Evolutionary conservation across 2,797 vertebrate species (phyloP).

Genomic region (Chaenodraco wilsoni): DNA sequence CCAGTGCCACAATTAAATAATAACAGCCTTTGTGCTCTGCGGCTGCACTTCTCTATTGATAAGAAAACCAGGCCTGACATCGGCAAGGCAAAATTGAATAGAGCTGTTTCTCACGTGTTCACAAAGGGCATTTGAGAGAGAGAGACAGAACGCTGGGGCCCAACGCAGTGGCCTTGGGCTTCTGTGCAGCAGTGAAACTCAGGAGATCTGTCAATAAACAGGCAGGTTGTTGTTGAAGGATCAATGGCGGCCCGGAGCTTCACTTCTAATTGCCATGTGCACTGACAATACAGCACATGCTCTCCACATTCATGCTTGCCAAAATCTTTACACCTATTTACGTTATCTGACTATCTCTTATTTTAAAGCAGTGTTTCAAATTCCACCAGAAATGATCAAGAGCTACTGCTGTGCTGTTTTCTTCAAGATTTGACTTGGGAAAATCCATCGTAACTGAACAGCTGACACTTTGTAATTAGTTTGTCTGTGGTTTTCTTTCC

Average conservation of each 20-base stretch:
- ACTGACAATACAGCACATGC: conserved; percentile 42
- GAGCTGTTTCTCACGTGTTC: conserved; percentile 50
- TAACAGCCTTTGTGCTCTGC: conserved; percentile 42
- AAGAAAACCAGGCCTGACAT: conserved; percentile 44
- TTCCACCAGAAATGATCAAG: conserved; percentile 3
- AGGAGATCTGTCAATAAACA: conserved; percentile 78
- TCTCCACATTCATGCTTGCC: conserved; percentile 26
- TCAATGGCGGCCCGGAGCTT: conserved; percentile 74
- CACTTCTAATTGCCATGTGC: conserved; percentile 76
- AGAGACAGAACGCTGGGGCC: conserved; percentile 30
- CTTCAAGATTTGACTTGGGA: not conserved
- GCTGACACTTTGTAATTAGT: conserved; percentile 13
- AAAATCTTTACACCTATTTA: conserved; percentile 35
- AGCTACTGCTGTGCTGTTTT: not conserved
- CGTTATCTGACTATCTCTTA: conserved; percentile 6
- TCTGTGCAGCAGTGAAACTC: conserved; percentile 63
- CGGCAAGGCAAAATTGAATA: conserved; percentile 58
- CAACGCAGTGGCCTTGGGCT: conserved; percentile 64
- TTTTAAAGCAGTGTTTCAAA: conserved; percentile 2
- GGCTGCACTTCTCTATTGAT: conserved; percentile 58
- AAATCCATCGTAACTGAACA: not conserved
- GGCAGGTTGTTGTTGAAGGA: conserved; percentile 72
- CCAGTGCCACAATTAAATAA: conserved; percentile 51
- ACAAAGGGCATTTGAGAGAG: conserved; percentile 40
- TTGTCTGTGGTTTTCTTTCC: not conserved